Conservation (phyloP, 1,140 invertebrate species). For the Hestina assimilis region DNA sequence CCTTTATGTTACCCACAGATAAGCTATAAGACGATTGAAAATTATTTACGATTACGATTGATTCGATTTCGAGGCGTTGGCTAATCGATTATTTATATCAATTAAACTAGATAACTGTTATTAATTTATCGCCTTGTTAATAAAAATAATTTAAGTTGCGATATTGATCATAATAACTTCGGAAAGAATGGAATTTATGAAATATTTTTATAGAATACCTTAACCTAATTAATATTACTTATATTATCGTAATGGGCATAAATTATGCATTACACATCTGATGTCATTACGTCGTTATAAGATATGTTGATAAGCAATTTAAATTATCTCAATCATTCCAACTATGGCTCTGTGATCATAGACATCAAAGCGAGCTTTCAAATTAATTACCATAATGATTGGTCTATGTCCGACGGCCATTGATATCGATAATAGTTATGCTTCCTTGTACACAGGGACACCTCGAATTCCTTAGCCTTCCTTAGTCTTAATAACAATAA, state of each 20-base stretch:
- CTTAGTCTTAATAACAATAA: neutral
- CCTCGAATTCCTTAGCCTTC: neutral
- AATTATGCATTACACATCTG: neutral
- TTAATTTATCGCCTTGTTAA: neutral
- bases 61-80: neutral
- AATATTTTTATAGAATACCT: neutral
- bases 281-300: neutral
- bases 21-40: neutral
- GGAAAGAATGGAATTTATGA: neutral
- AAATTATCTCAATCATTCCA: constrained; percentile 20
- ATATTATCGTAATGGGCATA: neutral
- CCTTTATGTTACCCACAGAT: neutral
- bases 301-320: constrained; percentile 16
- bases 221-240: neutral
- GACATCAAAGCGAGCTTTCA: constrained; percentile 38
- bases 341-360: constrained; percentile 17
- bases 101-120: neutral
- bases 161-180: too few species aligned
- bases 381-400: constrained; percentile 33
- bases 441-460: neutral
- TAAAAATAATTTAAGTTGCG: too few species aligned
- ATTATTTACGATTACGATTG: neutral
- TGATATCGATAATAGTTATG: constrained; percentile 10
- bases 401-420: neutral
- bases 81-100: neutral